Evolutionary conservation across 2,888 invertebrate genomes (phyloP).

Genomic region (Ganaspis brasiliensis): DNA sequence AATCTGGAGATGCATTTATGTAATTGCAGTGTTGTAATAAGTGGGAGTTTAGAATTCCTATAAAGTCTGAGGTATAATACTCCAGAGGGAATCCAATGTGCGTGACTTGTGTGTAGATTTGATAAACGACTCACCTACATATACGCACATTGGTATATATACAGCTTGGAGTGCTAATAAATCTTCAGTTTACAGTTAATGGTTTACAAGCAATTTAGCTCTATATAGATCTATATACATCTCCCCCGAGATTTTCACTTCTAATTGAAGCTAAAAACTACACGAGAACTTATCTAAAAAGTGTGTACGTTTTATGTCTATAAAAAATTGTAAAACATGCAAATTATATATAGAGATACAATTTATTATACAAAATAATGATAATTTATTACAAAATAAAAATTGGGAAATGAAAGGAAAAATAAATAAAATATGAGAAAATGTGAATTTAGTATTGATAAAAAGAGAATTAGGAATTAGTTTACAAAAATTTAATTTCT

Average conservation of each 20-base stretch:
- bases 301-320: background rate
- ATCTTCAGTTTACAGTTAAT: constrained; percentile 20
- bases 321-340: no score
- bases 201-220: constrained; percentile 16
- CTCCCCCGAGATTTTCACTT: background rate
- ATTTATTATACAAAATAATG: no score
- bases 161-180: constrained; percentile 11
- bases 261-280: no score
- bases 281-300: background rate
- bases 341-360: no score
- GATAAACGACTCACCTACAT: constrained; percentile 25
- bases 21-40: background rate
- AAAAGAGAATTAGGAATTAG: no score
- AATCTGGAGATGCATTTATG: constrained; percentile 16
- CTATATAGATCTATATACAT: background rate
- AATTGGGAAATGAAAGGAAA: no score
- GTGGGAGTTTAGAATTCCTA: constrained; percentile 1
- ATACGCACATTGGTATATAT: background rate
- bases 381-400: no score
- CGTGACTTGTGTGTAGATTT: constrained; percentile 12
- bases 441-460: no score
- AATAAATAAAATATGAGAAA: background rate
- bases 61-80: constrained; percentile 6
- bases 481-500: no score
- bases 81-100: constrained; percentile 7